These are phyloP conservation scores for Trichopoda pennipes DNA, from an alignment of 2,888 invertebrate genomes.

Conservation along the genomic window DNA sequence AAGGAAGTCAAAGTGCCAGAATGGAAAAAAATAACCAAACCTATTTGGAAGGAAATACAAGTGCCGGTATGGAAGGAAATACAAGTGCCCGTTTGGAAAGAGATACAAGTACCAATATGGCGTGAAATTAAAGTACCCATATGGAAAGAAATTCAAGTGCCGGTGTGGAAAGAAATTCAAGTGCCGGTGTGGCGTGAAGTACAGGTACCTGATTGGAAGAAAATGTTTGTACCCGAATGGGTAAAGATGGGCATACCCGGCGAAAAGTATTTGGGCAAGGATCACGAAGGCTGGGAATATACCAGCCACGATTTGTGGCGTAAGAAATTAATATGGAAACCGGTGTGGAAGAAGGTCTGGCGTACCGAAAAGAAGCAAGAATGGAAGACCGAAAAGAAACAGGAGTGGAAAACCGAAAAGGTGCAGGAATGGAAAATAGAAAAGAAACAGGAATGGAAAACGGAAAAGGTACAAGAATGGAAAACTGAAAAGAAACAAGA, in stretches of 20 bases:
- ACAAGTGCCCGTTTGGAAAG: conserved; percentile 88
- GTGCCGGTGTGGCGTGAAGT: conserved; percentile 87
- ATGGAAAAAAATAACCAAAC: conserved; percentile 85
- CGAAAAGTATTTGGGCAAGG: conserved; percentile 90
- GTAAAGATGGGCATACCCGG: conserved; percentile 87
- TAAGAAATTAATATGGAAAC: conserved; percentile 87
- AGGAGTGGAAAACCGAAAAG: conserved; percentile 84
- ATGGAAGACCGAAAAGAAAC: conserved; percentile 87
- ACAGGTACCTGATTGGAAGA: conserved; percentile 80
- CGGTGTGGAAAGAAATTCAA: conserved; percentile 86
- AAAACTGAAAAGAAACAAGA: conserved; percentile 87
- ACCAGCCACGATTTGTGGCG: conserved; percentile 93
- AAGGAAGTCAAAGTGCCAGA: conserved; percentile 83
- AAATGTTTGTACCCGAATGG: conserved; percentile 85
- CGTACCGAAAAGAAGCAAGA: conserved; percentile 88
- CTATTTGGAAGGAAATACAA: conserved; percentile 85
- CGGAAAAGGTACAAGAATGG: conserved; percentile 89
- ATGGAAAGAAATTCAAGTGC: conserved; percentile 88
- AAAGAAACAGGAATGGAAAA: conserved; percentile 90
- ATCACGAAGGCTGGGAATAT: conserved; percentile 91
- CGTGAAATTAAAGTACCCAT: conserved; percentile 81
- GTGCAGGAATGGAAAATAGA: conserved; percentile 88
- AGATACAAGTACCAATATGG: conserved; percentile 87
- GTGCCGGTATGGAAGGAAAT: conserved; percentile 84
- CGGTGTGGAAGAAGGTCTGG: conserved; percentile 89